These are phyloP conservation scores for Chrysolophus pictus DNA, from an alignment of 2,797 vertebrate species.

Conservation along the genomic window DNA sequence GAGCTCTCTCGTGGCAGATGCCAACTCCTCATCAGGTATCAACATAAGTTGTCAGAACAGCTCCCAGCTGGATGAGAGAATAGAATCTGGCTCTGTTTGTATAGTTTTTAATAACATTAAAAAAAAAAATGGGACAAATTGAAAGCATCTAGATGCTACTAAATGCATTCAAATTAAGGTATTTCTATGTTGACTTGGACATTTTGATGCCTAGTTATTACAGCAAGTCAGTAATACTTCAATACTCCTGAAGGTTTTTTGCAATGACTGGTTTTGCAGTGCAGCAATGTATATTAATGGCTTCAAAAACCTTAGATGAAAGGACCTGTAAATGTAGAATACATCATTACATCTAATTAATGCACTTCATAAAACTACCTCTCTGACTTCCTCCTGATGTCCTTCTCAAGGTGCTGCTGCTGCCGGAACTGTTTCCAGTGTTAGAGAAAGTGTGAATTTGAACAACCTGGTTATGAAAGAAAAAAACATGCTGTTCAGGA, in stretches of 20 bases:
- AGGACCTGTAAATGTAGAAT: neutral
- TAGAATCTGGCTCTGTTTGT: neutral
- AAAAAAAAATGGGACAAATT: neutral
- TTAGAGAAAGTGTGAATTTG: neutral
- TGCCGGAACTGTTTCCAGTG: neutral
- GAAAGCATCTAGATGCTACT: neutral
- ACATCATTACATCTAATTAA: slow-evolving; percentile 22
- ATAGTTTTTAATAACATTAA: neutral
- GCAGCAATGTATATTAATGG: neutral
- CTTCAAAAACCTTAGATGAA: slow-evolving; percentile 8
- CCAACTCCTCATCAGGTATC: neutral
- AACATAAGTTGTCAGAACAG: neutral
- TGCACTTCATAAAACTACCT: neutral
- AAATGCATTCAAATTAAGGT: neutral
- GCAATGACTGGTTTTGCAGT: neutral
- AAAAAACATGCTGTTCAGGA: neutral
- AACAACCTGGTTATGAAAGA: neutral
- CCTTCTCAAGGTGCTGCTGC: neutral
- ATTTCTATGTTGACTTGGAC: neutral
- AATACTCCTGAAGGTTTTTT: neutral
- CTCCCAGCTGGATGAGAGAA: neutral
- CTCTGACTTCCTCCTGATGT: neutral
- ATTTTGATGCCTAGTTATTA: neutral
- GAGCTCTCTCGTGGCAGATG: no score
- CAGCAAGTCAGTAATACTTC: neutral